phyloP scores from a whole-genome alignment of 2,113 vertebrate species.

The Rhabdomys dilectus region DNA sequence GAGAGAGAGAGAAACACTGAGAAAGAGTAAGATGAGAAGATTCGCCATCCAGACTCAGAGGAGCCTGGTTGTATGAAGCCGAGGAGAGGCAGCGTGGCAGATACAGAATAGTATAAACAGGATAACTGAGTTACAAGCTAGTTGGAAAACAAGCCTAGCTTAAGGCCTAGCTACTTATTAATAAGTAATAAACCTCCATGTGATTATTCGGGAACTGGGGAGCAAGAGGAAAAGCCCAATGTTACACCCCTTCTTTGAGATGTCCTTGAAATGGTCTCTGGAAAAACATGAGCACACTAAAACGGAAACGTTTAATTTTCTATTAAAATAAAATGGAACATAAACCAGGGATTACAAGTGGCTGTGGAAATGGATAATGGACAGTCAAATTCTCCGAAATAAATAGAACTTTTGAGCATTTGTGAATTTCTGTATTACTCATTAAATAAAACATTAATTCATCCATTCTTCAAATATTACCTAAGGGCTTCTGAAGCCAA shows the following conservation, averaged over 20 bases:
- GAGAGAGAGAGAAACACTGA: too few relatives aligned
- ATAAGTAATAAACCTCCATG: too few relatives aligned
- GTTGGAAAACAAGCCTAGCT: too few relatives aligned
- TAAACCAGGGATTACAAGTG: neutral
- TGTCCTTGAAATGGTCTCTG: neutral
- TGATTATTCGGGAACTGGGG: too few relatives aligned
- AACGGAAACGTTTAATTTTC: neutral
- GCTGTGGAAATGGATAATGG: neutral
- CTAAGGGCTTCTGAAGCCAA: neutral
- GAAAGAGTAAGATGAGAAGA: too few relatives aligned
- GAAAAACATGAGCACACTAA: neutral
- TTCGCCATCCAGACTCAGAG: too few relatives aligned
- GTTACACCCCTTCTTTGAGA: neutral
- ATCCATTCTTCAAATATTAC: neutral
- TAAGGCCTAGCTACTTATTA: too few relatives aligned
- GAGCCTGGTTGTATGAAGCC: too few relatives aligned
- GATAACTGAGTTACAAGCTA: too few relatives aligned
- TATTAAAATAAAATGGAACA: conserved; percentile 16
- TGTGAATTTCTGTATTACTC: neutral
- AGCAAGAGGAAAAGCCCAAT: too few relatives aligned
- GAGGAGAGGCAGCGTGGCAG: too few relatives aligned
- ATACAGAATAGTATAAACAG: too few relatives aligned
- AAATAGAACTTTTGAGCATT: neutral
- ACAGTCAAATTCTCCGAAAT: neutral
- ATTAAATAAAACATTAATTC: neutral